Percentiles rank a stretch among this genome's conserved stretches.
Evolutionary conservation across 1,140 invertebrate genomes (phyloP).

Genomic region (Pygmarrhopalites habei): DNA sequence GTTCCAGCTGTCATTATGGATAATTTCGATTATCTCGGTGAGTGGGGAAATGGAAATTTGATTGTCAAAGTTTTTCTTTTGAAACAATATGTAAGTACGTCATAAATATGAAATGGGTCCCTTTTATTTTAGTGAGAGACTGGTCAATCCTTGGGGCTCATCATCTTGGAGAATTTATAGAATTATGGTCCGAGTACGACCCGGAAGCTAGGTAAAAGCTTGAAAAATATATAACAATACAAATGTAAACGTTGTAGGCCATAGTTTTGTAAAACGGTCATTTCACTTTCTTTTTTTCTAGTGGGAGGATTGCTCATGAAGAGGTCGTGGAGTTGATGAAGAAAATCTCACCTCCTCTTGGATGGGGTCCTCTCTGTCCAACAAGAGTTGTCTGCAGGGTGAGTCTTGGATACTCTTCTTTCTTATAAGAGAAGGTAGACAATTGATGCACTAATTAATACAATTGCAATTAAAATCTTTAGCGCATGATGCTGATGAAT

Average conservation of each 20-base stretch:
- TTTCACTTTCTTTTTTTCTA: no score
- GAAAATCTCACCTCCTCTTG: conserved; percentile 96
- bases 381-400: conserved; percentile 97
- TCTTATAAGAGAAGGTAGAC: no score
- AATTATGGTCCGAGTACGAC: conserved; percentile 98
- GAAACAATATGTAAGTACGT: no score
- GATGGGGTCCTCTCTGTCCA: conserved; percentile 98
- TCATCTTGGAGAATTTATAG: conserved; percentile 97
- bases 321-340: conserved; percentile 94
- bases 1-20: conserved; percentile 93
- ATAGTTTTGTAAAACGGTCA: no score
- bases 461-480: conserved; percentile 41
- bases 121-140: conserved; percentile 84
- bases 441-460: neutral
- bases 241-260: no score
- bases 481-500: conserved; percentile 97
- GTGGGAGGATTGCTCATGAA: conserved; percentile 97
- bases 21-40: conserved; percentile 98
- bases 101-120: no score
- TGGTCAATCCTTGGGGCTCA: conserved; percentile 99
- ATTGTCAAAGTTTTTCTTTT: neutral
- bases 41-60: no score
- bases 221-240: no score
- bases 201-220: conserved; percentile 97
- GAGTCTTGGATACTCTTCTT: conserved; percentile 20